Base-by-base conservation (phyloP, 2,113 vertebrate species). In the Megaceryle torquata region DNA sequence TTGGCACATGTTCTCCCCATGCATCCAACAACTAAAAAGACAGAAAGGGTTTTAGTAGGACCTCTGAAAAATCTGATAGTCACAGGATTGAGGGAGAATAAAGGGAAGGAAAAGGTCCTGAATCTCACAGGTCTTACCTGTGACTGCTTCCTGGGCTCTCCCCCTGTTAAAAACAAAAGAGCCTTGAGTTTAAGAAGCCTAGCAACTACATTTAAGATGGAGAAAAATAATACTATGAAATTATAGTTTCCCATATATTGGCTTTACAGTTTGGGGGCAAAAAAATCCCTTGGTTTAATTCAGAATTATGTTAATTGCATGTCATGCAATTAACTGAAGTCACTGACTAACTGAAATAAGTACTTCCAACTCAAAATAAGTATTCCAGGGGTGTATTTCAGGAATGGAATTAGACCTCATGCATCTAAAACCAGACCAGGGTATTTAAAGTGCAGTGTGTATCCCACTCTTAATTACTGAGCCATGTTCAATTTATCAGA, bases 71-170 rank as follows among this genome's bases (percentile, higher is more conserved):
- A 22, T 28, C 41, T 26, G 6, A 26, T 35, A 53, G 21, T 39
- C 28, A 37, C 28, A 41, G 39, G 2, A 31, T 48, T 48, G 15
- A 48, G 7, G 57, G 39, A 65, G 26, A 77, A 28, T 21, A 79
- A 16, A 76, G 17, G 15, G 35, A 69, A 67, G 41, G 41, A 31
- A 79, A 28, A 93, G n/a, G 15, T 59, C 60, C 76, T 53, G 29
- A 51, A 57, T 46, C 33, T 85, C 35, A 13, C 46, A 44, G 48
- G 9, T 53, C 98, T 97, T 97, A 98, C 98, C 98, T 98, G 86
- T 97, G 98, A 86, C 54, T 98, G 96, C 98, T 98, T 95, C 98
- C 98, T 92, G 98, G 98, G 94, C 98, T 98, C 92, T 98, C 98
- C 10, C 97, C 98, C 98, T 98, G 94, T 94, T 91, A 13, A 68